A percentile compares a stretch with the other conserved stretches of the same genome.
These are phyloP conservation scores for Crocodylus rhombifer DNA, from an alignment of 2,797 vertebrate genomes.

Conservation along the genomic window DNA sequence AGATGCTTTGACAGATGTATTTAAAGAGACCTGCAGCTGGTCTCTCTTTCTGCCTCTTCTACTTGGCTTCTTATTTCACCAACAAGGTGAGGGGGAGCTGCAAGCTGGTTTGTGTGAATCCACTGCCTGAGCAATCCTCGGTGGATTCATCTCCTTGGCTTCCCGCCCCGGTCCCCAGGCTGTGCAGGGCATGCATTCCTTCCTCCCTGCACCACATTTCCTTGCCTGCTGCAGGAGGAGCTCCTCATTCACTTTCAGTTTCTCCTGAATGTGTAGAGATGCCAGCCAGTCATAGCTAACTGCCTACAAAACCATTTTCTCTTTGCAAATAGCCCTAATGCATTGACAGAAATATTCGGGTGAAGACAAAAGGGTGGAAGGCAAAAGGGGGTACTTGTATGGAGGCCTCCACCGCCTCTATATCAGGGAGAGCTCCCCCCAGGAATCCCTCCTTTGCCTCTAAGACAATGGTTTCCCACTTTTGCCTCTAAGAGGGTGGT, in stretches of 20 bases:
- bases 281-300: not conserved
- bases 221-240: not conserved
- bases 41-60: constrained; percentile 86
- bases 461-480: no score
- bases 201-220: not conserved
- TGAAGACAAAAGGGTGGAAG: no score
- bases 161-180: not conserved
- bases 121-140: not conserved
- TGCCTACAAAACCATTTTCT: not conserved
- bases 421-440: not conserved
- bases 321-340: not conserved
- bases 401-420: not conserved
- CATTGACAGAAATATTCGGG: not conserved
- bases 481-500: no score
- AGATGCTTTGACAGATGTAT: constrained; percentile 80
- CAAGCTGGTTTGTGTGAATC: not conserved
- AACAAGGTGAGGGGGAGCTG: constrained; percentile 89
- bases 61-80: constrained; percentile 88
- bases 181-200: not conserved
- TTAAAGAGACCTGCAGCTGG: constrained; percentile 79
- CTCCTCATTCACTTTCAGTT: not conserved
- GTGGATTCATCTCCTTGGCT: not conserved
- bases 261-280: not conserved
- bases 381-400: not conserved
- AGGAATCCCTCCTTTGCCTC: not conserved